Percentiles rank a stretch among this genome's conserved stretches.
phyloP scores from a whole-genome alignment of 1,140 invertebrate genomes.

The Aphelinus certus region DNA sequence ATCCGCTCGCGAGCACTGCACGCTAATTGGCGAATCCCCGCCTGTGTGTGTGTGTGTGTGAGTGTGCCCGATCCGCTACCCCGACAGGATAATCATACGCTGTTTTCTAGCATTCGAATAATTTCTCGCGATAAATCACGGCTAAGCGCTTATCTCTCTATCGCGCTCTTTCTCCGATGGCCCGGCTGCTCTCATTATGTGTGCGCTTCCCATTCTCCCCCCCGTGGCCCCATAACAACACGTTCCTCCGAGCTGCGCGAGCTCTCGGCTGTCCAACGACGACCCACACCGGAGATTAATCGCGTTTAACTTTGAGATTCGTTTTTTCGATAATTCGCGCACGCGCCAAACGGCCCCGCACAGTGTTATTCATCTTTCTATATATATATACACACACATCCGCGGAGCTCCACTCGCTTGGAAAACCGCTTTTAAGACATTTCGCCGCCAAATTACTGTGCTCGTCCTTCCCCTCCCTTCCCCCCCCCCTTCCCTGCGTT shows the following conservation, averaged over 20 bases:
- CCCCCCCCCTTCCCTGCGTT: too few relatives aligned
- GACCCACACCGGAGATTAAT: conserved; percentile 32
- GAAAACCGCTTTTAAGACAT: conserved; percentile 9
- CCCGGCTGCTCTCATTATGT: not conserved
- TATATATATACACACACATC: not conserved
- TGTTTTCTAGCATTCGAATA: conserved; percentile 66
- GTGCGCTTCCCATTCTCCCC: not conserved
- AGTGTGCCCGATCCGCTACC: conserved; percentile 37
- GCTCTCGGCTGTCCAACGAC: not conserved
- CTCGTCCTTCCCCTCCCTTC: not conserved
- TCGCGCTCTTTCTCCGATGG: conserved; percentile 15
- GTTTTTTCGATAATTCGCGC: conserved; percentile 23
- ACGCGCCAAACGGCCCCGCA: not conserved
- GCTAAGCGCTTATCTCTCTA: conserved; percentile 57
- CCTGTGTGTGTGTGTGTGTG: not conserved
- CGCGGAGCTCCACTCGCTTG: not conserved
- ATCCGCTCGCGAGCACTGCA: too few relatives aligned
- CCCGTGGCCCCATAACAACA: conserved; percentile 56
- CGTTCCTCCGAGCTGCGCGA: conserved; percentile 33
- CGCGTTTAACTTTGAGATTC: conserved; percentile 27
- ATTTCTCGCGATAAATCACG: conserved; percentile 64
- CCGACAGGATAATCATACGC: conserved; percentile 61
- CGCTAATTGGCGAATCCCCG: not conserved
- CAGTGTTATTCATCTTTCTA: conserved; percentile 20
- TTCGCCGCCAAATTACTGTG: conserved; percentile 22